Percentiles rank a stretch among this genome's conserved stretches.
Evolutionary conservation across 2,113 vertebrate species (phyloP).

Genomic region (Poecile atricapillus): DNA sequence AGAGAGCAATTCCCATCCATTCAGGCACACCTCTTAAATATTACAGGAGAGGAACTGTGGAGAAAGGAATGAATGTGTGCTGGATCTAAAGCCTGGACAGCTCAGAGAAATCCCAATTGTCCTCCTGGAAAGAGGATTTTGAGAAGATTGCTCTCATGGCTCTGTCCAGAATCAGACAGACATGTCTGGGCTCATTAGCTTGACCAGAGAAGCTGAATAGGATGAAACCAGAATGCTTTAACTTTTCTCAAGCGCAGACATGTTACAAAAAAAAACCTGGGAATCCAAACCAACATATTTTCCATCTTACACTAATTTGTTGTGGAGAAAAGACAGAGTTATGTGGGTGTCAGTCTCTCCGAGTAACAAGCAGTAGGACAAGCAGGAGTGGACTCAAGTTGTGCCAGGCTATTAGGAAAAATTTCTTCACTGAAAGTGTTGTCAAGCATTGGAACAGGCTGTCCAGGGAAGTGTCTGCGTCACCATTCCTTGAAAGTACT

Average conservation of each 20-base stretch:
- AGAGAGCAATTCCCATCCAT: neutral
- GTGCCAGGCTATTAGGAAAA: neutral
- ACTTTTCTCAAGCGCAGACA: neutral
- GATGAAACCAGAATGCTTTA: neutral
- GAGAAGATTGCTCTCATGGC: neutral
- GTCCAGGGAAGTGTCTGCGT: neutral
- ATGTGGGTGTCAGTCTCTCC: rapidly evolving
- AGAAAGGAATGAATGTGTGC: neutral
- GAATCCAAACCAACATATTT: neutral
- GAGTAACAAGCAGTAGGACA: neutral
- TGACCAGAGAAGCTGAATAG: neutral
- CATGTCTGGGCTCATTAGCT: rapidly evolving
- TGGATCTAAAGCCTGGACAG: neutral
- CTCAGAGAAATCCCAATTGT: neutral
- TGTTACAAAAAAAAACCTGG: neutral
- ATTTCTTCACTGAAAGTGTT: neutral
- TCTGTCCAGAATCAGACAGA: neutral
- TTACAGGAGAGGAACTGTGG: neutral
- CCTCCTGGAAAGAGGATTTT: neutral
- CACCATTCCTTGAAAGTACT: neutral
- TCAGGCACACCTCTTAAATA: neutral
- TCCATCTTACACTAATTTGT: neutral
- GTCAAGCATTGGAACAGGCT: neutral
- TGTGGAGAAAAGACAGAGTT: neutral
- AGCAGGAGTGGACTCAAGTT: neutral